phyloP scores from a whole-genome alignment of 1,140 invertebrate species.

The Bombus polaris region DNA sequence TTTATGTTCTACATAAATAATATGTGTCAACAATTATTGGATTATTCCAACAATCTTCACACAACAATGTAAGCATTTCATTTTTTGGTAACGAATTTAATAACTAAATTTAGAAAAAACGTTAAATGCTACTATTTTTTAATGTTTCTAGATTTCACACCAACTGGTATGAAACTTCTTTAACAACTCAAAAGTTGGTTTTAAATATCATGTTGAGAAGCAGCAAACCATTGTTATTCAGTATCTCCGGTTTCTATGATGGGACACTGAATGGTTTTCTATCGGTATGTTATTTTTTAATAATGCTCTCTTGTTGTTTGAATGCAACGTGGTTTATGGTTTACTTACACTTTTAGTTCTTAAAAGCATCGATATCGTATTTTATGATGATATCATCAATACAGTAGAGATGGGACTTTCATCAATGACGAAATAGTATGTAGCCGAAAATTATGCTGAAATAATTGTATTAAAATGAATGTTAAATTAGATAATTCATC shows the following conservation, averaged over 20 bases:
- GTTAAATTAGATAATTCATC: too few species aligned
- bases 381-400: not conserved
- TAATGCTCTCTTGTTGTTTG: not conserved
- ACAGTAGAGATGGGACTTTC: too few species aligned
- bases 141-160: slow-evolving; percentile 40
- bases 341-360: not conserved
- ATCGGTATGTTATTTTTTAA: slow-evolving; percentile 23
- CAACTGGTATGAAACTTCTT: slow-evolving; percentile 44
- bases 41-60: not conserved
- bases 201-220: slow-evolving; percentile 51
- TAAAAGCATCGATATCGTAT: not conserved
- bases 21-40: not conserved
- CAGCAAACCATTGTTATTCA: slow-evolving; percentile 36
- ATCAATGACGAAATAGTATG: too few species aligned
- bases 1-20: not conserved
- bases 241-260: slow-evolving; percentile 30
- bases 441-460: too few species aligned
- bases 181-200: slow-evolving; percentile 38
- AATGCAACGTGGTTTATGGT: not conserved
- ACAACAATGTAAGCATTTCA: not conserved
- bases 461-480: too few species aligned
- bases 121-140: not conserved
- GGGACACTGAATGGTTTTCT: slow-evolving; percentile 44
- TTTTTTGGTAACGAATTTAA: not conserved
- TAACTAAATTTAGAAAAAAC: not conserved